A percentile compares a stretch with the other conserved stretches of the same genome.
Evolutionary conservation across 64 coral and sea anemone species (phyloP).

Genomic region (Hydrozoanthus tunicans): DNA sequence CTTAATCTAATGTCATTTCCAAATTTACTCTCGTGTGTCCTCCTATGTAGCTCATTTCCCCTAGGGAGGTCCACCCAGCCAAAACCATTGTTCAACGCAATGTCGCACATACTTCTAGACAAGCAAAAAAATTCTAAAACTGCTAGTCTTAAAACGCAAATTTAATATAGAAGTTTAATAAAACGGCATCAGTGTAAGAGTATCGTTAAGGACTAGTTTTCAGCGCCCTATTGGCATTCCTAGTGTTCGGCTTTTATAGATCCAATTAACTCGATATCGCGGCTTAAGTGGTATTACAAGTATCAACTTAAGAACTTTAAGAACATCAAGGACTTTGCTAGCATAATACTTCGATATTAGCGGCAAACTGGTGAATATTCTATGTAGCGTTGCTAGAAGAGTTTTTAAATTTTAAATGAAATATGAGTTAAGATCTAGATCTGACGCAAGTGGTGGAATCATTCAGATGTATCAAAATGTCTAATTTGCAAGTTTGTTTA

Average conservation of each 20-base stretch:
- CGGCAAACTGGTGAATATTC: not conserved
- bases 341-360: not conserved
- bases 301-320: not conserved
- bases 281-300: not conserved
- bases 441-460: not conserved
- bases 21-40: constrained; percentile 1
- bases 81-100: constrained; percentile 31
- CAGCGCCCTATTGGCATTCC: not conserved
- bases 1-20: constrained; percentile 37
- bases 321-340: not conserved
- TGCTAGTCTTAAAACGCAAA: not conserved
- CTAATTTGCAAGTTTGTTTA: not conserved
- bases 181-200: not conserved
- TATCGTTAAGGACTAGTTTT: not conserved
- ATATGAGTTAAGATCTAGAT: too few relatives aligned
- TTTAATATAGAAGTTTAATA: not conserved
- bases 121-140: not conserved
- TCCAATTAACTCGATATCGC: constrained; percentile 44
- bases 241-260: not conserved
- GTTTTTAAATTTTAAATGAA: too few relatives aligned
- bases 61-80: constrained; percentile 24
- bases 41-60: constrained; percentile 16
- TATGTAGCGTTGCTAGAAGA: not conserved
- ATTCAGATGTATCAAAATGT: not conserved
- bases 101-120: not conserved